A percentile compares a stretch with the other conserved stretches of the same genome.
These are phyloP conservation scores for Neodontobutis hainanensis DNA, from an alignment of 2,113 vertebrate species.

Conservation along the genomic window DNA sequence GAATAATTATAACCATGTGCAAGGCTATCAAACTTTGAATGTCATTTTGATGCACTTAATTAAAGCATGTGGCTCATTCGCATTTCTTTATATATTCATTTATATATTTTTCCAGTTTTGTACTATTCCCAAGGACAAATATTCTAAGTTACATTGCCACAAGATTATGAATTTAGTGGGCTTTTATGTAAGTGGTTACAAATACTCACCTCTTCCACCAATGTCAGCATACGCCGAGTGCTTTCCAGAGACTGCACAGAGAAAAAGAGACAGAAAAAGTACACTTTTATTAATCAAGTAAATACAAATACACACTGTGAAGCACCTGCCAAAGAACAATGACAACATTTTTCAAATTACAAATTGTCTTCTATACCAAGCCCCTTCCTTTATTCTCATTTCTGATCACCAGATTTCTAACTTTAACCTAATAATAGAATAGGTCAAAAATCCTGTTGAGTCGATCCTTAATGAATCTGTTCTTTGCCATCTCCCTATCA, in stretches of 20 bases:
- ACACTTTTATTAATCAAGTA: neutral
- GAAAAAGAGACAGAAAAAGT: constrained; percentile 20
- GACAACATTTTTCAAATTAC: too few species aligned
- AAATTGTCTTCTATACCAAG: neutral
- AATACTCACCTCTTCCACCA: constrained; percentile 96
- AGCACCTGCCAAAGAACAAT: too few species aligned
- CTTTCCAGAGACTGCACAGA: constrained; percentile 91
- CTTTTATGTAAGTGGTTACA: constrained; percentile 25
- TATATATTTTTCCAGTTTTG: too few species aligned
- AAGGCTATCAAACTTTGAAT: too few species aligned
- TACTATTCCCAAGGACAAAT: too few species aligned
- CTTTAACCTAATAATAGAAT: neutral
- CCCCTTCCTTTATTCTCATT: neutral
- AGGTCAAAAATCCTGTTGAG: constrained; percentile 15
- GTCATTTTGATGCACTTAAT: too few species aligned
- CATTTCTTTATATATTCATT: too few species aligned
- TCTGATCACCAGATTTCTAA: neutral
- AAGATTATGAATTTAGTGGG: neutral
- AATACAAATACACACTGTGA: neutral
- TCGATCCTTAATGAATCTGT: constrained; percentile 15
- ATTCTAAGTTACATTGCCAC: too few species aligned
- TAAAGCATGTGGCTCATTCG: too few species aligned
- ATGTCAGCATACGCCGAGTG: constrained; percentile 96
- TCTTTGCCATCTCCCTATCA: constrained; percentile 17
- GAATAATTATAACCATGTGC: too few species aligned